Evolutionary conservation across 2,797 vertebrate genomes (phyloP).

Genomic region (Myripristis jacobus): DNA sequence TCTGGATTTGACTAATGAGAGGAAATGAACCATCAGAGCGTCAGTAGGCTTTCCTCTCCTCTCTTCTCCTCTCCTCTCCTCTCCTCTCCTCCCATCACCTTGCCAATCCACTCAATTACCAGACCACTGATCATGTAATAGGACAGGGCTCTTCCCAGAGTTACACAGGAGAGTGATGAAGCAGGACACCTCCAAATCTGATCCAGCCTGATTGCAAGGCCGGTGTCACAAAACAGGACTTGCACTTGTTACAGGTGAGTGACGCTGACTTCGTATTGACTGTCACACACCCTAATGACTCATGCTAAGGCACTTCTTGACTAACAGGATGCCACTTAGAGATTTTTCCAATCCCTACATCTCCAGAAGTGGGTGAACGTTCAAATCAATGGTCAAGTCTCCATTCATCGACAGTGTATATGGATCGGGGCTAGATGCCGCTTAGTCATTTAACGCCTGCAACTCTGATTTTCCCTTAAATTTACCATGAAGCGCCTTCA

Average conservation of each 20-base stretch:
- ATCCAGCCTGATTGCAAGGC: conserved; percentile 31
- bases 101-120: neutral
- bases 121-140: conserved; percentile 19
- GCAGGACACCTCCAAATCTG: conserved; percentile 46
- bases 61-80: conserved; percentile 1
- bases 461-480: no score
- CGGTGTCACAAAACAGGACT: conserved; percentile 40
- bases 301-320: conserved; percentile 66
- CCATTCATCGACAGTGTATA: conserved; percentile 68
- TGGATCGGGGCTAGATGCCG: conserved; percentile 62
- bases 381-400: conserved; percentile 71
- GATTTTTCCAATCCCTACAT: conserved; percentile 41
- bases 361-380: no score
- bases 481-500: no score
- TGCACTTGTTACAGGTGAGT: conserved; percentile 54
- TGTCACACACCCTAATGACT: conserved; percentile 62
- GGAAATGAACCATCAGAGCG: conserved; percentile 41
- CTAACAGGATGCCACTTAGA: conserved; percentile 67
- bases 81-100: neutral
- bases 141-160: conserved; percentile 27
- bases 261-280: conserved; percentile 57
- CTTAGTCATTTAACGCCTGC: conserved; percentile 73
- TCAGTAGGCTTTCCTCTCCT: conserved; percentile 7
- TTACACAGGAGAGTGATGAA: conserved; percentile 58
- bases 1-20: conserved; percentile 43